Conservation (phyloP, 2,797 vertebrate species). For the Leucoraja ocellata region DNA sequence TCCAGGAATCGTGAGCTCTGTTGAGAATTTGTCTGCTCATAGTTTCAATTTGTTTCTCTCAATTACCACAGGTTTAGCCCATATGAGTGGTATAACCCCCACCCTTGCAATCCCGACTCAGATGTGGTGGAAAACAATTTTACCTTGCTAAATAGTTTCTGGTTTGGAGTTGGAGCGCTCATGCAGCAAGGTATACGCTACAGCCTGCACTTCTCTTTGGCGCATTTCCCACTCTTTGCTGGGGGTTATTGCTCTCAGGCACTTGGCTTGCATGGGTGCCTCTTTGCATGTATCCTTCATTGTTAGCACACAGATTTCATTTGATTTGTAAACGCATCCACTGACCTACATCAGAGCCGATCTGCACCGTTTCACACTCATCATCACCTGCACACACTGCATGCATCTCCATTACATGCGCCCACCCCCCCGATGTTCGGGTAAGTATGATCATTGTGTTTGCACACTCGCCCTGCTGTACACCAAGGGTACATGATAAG, state of each 20-base stretch:
- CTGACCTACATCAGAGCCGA: constrained; percentile 22
- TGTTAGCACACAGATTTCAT: constrained; percentile 39
- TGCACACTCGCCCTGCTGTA: constrained; percentile 48
- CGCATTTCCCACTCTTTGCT: constrained; percentile 95
- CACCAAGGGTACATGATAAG: constrained; percentile 75
- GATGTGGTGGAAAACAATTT: constrained; percentile 99
- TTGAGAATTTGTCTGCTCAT: constrained; percentile 53
- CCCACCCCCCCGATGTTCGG: background rate
- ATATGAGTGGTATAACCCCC: constrained; percentile 99
- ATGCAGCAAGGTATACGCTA: constrained; percentile 99
- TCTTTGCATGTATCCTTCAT: constrained; percentile 88
- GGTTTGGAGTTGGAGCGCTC: constrained; percentile 99
- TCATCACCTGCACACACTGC: constrained; percentile 11
- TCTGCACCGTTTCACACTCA: background rate
- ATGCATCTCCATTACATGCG: constrained; percentile 16
- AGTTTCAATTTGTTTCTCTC: constrained; percentile 73
- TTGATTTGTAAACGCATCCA: background rate
- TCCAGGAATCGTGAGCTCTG: constrained; percentile 53
- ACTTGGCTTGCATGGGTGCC: constrained; percentile 83
- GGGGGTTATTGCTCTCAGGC: constrained; percentile 75
- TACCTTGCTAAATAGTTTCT: constrained; percentile 99
- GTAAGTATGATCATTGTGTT: constrained; percentile 37
- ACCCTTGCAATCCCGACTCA: constrained; percentile 97
- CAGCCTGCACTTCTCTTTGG: constrained; percentile 78
- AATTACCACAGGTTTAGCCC: constrained; percentile 96